Percentiles rank a stretch among this genome's conserved stretches.
Evolutionary conservation across 1,140 invertebrate genomes (phyloP).

Genomic region (Tetragnatha versicolor): DNA sequence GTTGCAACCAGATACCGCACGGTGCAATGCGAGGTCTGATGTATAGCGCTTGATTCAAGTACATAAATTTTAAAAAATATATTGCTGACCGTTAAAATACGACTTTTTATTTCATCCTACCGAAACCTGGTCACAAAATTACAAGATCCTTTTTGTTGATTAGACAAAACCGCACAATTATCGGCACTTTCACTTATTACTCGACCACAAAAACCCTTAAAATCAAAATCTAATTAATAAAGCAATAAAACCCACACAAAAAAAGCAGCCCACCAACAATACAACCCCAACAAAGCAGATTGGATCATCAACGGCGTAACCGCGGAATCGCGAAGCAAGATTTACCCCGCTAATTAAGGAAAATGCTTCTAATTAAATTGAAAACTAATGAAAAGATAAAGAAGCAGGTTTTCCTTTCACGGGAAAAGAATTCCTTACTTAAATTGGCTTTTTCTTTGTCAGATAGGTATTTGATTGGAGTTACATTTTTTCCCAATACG

Average conservation of each 20-base stretch:
- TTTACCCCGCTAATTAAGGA: constrained; percentile 20
- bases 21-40: too few relatives aligned
- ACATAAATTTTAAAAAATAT: too few relatives aligned
- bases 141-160: too few relatives aligned
- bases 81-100: too few relatives aligned
- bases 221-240: not conserved
- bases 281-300: not conserved
- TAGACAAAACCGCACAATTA: too few relatives aligned
- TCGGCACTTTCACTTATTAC: too few relatives aligned
- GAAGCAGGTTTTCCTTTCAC: not conserved
- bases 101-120: too few relatives aligned
- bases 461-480: not conserved
- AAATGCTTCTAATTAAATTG: constrained; percentile 27
- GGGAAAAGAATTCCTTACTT: not conserved
- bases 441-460: not conserved
- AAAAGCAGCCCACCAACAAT: not conserved
- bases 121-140: too few relatives aligned
- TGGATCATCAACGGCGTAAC: not conserved
- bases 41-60: too few relatives aligned
- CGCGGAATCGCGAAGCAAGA: not conserved
- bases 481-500: not conserved
- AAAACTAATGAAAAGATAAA: constrained; percentile 26
- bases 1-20: too few relatives aligned
- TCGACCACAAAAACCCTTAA: too few relatives aligned
- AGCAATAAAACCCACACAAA: not conserved